phyloP scores from a whole-genome alignment of 2,888 invertebrate genomes.

The Cryptosula pallasiana region DNA sequence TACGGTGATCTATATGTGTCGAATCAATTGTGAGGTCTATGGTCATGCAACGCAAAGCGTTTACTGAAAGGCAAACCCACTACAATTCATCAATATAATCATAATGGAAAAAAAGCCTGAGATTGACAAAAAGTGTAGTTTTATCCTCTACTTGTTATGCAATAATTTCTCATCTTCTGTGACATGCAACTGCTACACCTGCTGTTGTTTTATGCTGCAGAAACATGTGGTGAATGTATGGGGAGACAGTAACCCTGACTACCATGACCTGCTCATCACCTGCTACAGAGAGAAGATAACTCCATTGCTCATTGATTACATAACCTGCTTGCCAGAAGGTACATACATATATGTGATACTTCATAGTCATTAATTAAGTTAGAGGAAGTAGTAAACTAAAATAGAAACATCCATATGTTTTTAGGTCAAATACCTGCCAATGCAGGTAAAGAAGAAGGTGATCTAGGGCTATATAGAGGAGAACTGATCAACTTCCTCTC shows the following conservation, averaged over 20 bases:
- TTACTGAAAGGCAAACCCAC: too few species aligned
- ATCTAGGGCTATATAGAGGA: constrained; percentile 58
- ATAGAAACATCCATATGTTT: constrained; percentile 18
- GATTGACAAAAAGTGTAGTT: too few species aligned
- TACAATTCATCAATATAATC: too few species aligned
- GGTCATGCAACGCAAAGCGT: too few species aligned
- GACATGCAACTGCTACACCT: too few species aligned
- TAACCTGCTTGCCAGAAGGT: constrained; percentile 18
- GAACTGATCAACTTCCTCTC: constrained; percentile 75
- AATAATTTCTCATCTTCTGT: too few species aligned
- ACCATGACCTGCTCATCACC: constrained; percentile 85
- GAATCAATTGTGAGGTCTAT: too few species aligned
- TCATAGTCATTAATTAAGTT: not conserved
- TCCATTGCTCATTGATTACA: not conserved
- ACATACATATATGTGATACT: not conserved
- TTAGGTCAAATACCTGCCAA: constrained; percentile 49
- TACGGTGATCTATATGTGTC: too few species aligned
- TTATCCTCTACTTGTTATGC: too few species aligned
- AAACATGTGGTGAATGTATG: constrained; percentile 88
- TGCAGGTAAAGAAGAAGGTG: constrained; percentile 55
- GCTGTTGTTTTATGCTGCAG: too few species aligned
- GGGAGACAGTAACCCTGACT: constrained; percentile 75
- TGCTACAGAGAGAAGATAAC: constrained; percentile 63
- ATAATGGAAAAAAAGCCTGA: too few species aligned
- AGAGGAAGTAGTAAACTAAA: not conserved